Conservation (phyloP, 2,797 vertebrate genomes). For the Merluccius polli region DNA sequence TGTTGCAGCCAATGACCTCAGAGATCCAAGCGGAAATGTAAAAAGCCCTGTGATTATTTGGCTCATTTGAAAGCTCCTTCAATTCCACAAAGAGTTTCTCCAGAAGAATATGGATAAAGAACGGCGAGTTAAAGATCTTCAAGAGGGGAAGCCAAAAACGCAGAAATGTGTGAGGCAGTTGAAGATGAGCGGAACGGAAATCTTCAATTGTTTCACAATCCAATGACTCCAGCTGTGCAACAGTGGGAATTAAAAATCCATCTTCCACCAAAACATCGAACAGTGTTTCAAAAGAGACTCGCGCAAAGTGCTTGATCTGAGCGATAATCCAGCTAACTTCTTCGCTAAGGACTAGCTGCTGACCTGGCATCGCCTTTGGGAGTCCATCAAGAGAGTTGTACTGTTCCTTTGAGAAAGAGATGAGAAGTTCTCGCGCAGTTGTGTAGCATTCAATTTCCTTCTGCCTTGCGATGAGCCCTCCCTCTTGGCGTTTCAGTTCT, state of each 20-base stretch:
- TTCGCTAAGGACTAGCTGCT: constrained; percentile 68
- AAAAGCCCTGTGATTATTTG: constrained; percentile 63
- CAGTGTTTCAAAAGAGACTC: constrained; percentile 71
- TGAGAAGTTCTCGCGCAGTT: constrained; percentile 78
- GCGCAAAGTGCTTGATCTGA: constrained; percentile 82
- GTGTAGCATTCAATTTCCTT: constrained; percentile 80
- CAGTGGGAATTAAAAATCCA: constrained; percentile 82
- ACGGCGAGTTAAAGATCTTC: constrained; percentile 75
- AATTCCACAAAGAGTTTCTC: constrained; percentile 84
- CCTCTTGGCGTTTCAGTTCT: constrained; percentile 63
- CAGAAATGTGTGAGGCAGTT: constrained; percentile 75
- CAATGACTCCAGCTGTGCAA: constrained; percentile 80
- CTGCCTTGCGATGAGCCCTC: constrained; percentile 54
- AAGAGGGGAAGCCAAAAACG: constrained; percentile 90
- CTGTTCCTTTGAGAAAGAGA: constrained; percentile 84
- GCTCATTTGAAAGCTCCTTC: constrained; percentile 69
- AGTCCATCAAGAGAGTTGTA: constrained; percentile 73
- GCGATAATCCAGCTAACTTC: constrained; percentile 86
- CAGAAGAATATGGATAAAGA: constrained; percentile 79
- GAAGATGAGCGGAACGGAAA: constrained; percentile 34
- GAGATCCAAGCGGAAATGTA: constrained; percentile 87
- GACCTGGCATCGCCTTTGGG: constrained; percentile 45
- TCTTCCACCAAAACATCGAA: constrained; percentile 69
- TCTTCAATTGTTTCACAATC: constrained; percentile 69
- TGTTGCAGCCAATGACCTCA: constrained; percentile 81